These are phyloP conservation scores for Umimayanthus chanpuru DNA, from an alignment of 92 coral and sea anemone genomes.

Conservation along the genomic window DNA sequence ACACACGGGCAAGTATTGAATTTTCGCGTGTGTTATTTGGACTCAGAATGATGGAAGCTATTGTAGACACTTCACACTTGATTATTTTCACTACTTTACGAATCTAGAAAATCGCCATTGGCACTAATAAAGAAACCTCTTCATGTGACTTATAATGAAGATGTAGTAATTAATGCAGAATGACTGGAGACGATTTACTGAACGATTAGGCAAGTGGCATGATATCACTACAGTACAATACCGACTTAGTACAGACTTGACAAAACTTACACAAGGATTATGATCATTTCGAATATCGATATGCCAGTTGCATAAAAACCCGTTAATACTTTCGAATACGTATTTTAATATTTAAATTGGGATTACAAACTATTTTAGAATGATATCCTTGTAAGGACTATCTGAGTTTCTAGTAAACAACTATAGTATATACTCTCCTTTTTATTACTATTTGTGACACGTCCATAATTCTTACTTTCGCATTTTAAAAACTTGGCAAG, in stretches of 20 bases:
- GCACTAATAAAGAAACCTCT: background rate
- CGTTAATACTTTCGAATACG: background rate
- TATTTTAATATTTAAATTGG: background rate
- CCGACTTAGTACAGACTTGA: too few relatives aligned
- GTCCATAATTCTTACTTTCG: too few relatives aligned
- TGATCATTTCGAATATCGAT: background rate
- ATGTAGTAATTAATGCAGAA: too few relatives aligned
- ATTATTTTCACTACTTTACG: background rate
- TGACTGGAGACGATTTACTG: background rate
- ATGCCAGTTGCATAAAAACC: background rate
- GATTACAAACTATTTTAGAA: background rate
- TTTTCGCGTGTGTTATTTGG: too few relatives aligned
- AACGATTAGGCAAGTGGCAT: background rate
- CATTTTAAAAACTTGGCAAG: background rate
- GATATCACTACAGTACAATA: background rate
- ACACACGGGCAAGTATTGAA: background rate
- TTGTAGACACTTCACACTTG: background rate
- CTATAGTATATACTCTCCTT: too few relatives aligned
- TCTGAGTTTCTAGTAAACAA: background rate
- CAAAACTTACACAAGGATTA: background rate
- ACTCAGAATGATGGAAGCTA: background rate
- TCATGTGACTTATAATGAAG: background rate
- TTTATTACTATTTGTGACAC: too few relatives aligned
- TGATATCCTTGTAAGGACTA: background rate
- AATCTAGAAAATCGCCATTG: background rate